Conservation (phyloP, 2,888 invertebrate genomes). For the Drosophila paranaensis region DNA sequence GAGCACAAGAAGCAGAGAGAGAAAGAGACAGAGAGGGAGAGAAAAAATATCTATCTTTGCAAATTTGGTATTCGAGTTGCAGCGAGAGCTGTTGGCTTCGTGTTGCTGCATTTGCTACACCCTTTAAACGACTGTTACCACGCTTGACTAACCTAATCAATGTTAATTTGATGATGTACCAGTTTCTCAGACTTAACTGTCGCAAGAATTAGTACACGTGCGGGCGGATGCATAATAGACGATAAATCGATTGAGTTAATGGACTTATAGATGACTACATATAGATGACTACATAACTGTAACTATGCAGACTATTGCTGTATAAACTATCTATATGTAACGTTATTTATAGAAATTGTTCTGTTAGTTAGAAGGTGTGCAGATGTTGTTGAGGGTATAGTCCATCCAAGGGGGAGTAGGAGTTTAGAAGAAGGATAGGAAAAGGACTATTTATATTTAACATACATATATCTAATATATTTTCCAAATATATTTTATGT, state of each 20-base stretch:
- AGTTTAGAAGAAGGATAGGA: no score
- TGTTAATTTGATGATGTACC: conserved; percentile 24
- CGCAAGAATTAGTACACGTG: conserved; percentile 68
- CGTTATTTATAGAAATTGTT: neutral
- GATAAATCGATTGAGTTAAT: conserved; percentile 11
- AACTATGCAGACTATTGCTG: neutral
- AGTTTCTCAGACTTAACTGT: conserved; percentile 52
- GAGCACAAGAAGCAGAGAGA: conserved; percentile 10
- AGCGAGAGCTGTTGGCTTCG: neutral
- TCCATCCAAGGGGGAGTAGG: neutral
- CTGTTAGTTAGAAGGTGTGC: no score
- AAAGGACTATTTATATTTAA: no score
- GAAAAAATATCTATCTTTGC: conserved; percentile 18
- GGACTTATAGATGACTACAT: neutral
- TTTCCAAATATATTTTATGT: no score
- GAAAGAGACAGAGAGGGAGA: no score
- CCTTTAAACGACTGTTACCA: conserved; percentile 77
- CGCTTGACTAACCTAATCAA: conserved; percentile 62
- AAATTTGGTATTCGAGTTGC: conserved; percentile 14
- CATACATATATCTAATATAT: no score
- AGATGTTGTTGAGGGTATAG: no score
- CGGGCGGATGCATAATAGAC: conserved; percentile 82
- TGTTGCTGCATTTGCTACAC: conserved; percentile 45
- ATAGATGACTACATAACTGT: neutral
- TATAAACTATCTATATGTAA: neutral